Percentiles rank a stretch among this genome's conserved stretches.
phyloP scores from a whole-genome alignment of 2,113 vertebrate species.

The Conger conger region DNA sequence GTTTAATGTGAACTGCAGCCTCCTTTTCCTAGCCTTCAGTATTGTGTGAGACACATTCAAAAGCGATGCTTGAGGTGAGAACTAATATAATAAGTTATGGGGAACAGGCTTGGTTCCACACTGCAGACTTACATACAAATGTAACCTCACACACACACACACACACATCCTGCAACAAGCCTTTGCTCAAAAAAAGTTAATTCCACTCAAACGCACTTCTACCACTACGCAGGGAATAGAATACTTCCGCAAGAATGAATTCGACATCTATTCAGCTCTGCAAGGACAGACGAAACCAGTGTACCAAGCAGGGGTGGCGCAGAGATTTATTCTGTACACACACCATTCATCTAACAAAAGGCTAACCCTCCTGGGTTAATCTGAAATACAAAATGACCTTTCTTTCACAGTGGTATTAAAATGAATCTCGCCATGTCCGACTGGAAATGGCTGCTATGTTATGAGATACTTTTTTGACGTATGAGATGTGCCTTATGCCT shows the following conservation, averaged over 20 bases:
- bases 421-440: conserved; percentile 5
- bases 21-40: too few relatives aligned
- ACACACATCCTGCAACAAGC: not conserved
- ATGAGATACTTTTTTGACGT: not conserved
- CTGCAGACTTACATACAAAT: too few relatives aligned
- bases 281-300: not conserved
- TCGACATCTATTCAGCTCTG: not conserved
- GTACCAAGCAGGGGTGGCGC: not conserved
- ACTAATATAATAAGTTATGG: too few relatives aligned
- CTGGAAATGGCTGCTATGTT: not conserved
- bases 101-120: not conserved
- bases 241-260: not conserved
- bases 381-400: not conserved
- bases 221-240: not conserved
- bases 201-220: not conserved
- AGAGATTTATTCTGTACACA: not conserved
- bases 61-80: too few relatives aligned
- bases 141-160: too few relatives aligned
- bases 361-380: conserved; percentile 2
- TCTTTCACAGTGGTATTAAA: conserved; percentile 4
- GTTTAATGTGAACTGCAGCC: too few relatives aligned
- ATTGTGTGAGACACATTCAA: too few relatives aligned
- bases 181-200: not conserved
- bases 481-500: not conserved
- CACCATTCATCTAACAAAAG: conserved; percentile 10